Evolutionary conservation across 2,888 invertebrate species (phyloP), one percentile per base, ranked within the genome.

Genomic region (Lydus trimaculatus): DNA sequence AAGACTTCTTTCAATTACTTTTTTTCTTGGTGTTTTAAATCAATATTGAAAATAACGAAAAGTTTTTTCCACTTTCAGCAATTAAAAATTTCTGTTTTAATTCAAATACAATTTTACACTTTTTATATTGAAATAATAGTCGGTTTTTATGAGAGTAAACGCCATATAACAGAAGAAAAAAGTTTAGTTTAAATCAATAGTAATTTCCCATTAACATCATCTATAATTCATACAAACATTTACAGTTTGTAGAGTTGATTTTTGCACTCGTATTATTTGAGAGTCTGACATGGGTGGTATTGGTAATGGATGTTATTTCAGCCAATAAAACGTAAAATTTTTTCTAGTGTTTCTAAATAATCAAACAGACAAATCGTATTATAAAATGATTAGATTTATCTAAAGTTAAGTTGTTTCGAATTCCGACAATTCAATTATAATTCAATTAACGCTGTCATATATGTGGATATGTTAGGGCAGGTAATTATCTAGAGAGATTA

Each of bases 181-280:
- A 36, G 13, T 15, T 36, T 36, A 15, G 11, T 36, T 36, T 13
- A 25, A 56, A 56, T 56, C 56, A 56, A 56, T 56, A 56, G 25
- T 13, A n/a, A 25, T 28, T 28, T 28, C 25, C 56, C 56, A 56
- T 56, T 56, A 28, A 56, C 25, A 13, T 56, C 28, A 15, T 56
- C 25, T 25, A 56, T 56, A 56, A 56, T 56, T 56, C 7, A 56
- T 15, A 28, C 56, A 56, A 56, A 56, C 28, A 56, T 56, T 56
- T 56, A 56, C 56, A 56, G 56, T 25, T 3, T 2, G 23, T 20
- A 13, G 56, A 7, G 56, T 28, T 56, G 56, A 28, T 28, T 25
- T 52, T 25, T 28, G 25, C 28, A 56, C 15, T 56, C 9, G 23
- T 56, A 25, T 28, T 56, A 56, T 56, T 56, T 56, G 56, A 56